Percentiles rank a stretch among this genome's conserved stretches.
phyloP scores from a whole-genome alignment of 2,888 invertebrate species.

The Eupithecia pulchellata region DNA sequence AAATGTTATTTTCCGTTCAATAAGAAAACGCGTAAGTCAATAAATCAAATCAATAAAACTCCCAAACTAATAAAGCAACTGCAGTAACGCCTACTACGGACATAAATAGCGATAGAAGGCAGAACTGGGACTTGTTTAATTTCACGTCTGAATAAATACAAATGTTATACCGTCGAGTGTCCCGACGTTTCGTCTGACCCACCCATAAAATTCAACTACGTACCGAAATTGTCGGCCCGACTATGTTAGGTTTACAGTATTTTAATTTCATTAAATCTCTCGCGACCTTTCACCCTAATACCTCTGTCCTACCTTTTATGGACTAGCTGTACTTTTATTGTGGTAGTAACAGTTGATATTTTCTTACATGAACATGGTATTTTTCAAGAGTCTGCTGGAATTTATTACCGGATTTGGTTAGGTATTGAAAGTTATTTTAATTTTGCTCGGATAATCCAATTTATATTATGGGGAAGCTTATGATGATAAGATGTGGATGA shows the following conservation, averaged over 20 bases:
- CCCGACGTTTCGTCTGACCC: conserved; percentile 66
- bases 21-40: not conserved
- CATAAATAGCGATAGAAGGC: conserved; percentile 81
- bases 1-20: not conserved
- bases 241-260: conserved; percentile 33
- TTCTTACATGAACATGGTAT: not conserved
- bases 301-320: conserved; percentile 4
- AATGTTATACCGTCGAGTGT: conserved; percentile 74
- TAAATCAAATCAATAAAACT: conserved; percentile 9
- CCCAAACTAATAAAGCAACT: conserved; percentile 71
- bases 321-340: not conserved
- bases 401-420: not conserved
- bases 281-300: not conserved
- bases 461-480: too few relatives aligned
- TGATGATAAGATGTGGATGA: too few relatives aligned
- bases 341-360: not conserved
- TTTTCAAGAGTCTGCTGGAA: not conserved
- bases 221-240: conserved; percentile 49
- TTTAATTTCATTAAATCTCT: conserved; percentile 35
- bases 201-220: conserved; percentile 69
- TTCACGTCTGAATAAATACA: conserved; percentile 84
- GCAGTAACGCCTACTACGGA: conserved; percentile 72
- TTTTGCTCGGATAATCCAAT: not conserved
- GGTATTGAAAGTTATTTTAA: not conserved
- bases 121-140: conserved; percentile 80